Conservation (phyloP, 2,888 invertebrate genomes). For the Tinea trinotella region DNA sequence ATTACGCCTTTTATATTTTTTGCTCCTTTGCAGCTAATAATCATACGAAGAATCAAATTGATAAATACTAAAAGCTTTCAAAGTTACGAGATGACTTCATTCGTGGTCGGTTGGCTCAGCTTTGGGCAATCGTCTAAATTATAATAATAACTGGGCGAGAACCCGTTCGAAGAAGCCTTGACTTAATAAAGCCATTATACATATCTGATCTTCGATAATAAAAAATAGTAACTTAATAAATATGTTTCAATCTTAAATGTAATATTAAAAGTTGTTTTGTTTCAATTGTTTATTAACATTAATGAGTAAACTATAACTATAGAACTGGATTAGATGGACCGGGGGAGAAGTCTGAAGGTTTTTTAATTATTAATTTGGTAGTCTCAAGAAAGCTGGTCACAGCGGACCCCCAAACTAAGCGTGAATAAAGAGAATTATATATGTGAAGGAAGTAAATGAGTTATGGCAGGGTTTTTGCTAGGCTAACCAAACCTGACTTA, state of each 20-base stretch:
- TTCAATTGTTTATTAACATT: neutral
- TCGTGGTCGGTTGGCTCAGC: constrained; percentile 38
- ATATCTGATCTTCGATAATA: constrained; percentile 34
- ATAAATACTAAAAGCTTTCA: constrained; percentile 14
- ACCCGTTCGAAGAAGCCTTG: constrained; percentile 48
- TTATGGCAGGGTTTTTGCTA: no score
- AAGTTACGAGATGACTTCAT: constrained; percentile 55
- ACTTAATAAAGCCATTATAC: constrained; percentile 71
- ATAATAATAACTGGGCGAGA: constrained; percentile 71
- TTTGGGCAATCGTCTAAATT: constrained; percentile 70
- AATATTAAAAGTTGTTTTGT: neutral
- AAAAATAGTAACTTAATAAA: neutral
- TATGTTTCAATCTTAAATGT: neutral
- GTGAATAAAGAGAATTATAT: no score
- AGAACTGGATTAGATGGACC: no score
- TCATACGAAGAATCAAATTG: constrained; percentile 1
- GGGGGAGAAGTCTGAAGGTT: no score
- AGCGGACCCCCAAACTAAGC: no score
- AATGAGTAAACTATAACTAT: no score
- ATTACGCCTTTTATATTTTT: no score
- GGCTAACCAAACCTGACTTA: no score
- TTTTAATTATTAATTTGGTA: no score
- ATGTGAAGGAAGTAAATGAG: no score
- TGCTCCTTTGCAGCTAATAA: no score
- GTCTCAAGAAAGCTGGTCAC: no score